Evolutionary conservation across 1,140 invertebrate genomes (phyloP), one percentile per base, ranked within the genome.

Genomic region (Lamellibrachia luymesi): DNA sequence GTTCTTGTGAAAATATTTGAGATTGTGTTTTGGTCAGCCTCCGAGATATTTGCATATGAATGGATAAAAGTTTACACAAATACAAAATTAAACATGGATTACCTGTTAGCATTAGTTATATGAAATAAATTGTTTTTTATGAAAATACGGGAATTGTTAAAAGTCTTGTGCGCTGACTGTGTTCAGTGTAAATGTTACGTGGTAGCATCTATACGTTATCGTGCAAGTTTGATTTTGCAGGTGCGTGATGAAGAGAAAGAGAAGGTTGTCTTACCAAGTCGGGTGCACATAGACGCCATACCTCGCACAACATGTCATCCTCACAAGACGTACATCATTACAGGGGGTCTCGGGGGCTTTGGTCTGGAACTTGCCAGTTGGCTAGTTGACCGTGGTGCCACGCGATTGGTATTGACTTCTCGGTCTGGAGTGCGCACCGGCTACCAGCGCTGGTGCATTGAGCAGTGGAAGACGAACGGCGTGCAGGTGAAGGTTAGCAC

Each of bases 321-420:
- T 1, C 97, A 98, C 64, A 98, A 99, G 95, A 97, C 97, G 49
- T 99, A 99, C 96, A 97, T 99, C 5, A 97, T 99, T 49, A 97
- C 97, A 91, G 97, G 99, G 52, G 99, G 99, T 94, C 97, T 99
- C 1, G 99, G 99, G 93, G 99, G 99, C 27, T 99, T 99, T 96
- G 99, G 99, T 91, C 96, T 99, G 50, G 99, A 99, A 96, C 96
- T 99, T 92, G 97, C 98, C 38, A 97, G 98, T 93, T 99, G 99
- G 99, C 96, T 99, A 94, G 97, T 99, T 10, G 96, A 97, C 27
- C 97, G 98, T 91, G 99, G 99, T 10, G 98, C 98, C 6, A 97
- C 97, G 90, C 97, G 98, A 92, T 96, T 99, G 56, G 97, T 99
- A 27, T 97, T 99, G 0, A 98, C 98, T 10, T 99, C 98, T 8